These are phyloP conservation scores for Neodon shergylaensis DNA, from an alignment of 2,113 vertebrate species.

Conservation along the genomic window DNA sequence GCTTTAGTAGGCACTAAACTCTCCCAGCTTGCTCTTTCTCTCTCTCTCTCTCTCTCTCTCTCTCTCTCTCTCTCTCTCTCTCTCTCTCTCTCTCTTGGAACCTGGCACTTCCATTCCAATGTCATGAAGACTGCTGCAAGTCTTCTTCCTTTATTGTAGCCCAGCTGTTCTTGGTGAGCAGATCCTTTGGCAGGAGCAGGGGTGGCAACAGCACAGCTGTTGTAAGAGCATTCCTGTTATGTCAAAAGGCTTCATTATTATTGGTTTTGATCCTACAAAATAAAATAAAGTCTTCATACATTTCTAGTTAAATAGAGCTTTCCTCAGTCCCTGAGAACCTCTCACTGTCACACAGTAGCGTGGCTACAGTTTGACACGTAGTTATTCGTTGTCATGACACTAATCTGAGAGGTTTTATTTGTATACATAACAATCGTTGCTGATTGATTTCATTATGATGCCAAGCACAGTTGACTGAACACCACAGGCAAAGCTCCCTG, in stretches of 20 bases:
- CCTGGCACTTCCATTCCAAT: not conserved
- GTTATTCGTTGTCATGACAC: constrained; percentile 40
- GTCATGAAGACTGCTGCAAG: not conserved
- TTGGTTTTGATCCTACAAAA: constrained; percentile 46
- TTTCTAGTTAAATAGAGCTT: constrained; percentile 24
- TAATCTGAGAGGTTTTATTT: constrained; percentile 2
- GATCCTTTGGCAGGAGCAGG: constrained; percentile 39
- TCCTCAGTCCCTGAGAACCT: not conserved
- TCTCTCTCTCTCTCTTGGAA: constrained; percentile 26
- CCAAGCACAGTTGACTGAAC: constrained; percentile 45
- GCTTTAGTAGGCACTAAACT: not conserved
- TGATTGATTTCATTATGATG: constrained; percentile 51
- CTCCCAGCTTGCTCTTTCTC: not conserved
- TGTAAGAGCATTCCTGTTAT: constrained; percentile 58
- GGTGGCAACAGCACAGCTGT: constrained; percentile 65
- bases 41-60: not conserved
- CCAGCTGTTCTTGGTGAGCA: constrained; percentile 58
- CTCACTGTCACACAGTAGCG: not conserved
- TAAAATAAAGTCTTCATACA: not conserved
- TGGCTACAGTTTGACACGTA: not conserved
- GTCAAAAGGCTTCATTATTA: constrained; percentile 48
- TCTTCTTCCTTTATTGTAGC: constrained; percentile 38
- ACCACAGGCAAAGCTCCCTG: constrained; percentile 33
- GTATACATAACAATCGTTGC: constrained; percentile 37
- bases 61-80: not conserved